Percentiles rank a stretch among this genome's conserved stretches.
Conservation (phyloP, 2,113 vertebrate genomes). For the Neodon shergylaensis region DNA sequence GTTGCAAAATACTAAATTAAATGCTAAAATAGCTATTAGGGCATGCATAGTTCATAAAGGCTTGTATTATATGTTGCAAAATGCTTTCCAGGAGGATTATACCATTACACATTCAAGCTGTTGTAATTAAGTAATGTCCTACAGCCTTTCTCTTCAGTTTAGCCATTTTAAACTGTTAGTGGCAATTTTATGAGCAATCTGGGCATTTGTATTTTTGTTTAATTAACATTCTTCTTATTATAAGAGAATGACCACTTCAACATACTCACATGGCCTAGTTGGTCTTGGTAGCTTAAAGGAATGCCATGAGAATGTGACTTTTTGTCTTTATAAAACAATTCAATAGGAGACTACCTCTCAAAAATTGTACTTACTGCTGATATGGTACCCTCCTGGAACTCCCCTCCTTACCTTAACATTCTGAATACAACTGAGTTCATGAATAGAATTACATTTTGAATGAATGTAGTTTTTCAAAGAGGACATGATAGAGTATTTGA, state of each 20-base stretch:
- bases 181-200: neutral
- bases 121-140: constrained; percentile 17
- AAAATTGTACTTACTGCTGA: neutral
- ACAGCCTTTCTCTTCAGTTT: neutral
- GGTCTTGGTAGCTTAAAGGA: neutral
- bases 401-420: constrained; percentile 7
- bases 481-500: neutral
- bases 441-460: constrained; percentile 29
- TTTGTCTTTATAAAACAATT: neutral
- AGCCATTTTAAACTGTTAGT: neutral
- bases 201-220: constrained; percentile 37
- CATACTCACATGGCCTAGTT: constrained; percentile 12
- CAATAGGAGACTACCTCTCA: neutral
- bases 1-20: constrained; percentile 25
- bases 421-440: neutral
- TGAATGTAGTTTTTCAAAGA: constrained; percentile 32
- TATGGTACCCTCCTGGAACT: neutral
- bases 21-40: constrained; percentile 9
- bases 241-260: neutral
- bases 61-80: neutral
- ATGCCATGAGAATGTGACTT: neutral
- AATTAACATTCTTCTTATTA: constrained; percentile 18
- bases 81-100: constrained; percentile 14
- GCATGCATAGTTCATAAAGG: neutral
- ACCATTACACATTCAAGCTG: constrained; percentile 7